Evolutionary conservation across 2,797 vertebrate genomes (phyloP).

Genomic region (Pseudocheirus occidentalis): DNA sequence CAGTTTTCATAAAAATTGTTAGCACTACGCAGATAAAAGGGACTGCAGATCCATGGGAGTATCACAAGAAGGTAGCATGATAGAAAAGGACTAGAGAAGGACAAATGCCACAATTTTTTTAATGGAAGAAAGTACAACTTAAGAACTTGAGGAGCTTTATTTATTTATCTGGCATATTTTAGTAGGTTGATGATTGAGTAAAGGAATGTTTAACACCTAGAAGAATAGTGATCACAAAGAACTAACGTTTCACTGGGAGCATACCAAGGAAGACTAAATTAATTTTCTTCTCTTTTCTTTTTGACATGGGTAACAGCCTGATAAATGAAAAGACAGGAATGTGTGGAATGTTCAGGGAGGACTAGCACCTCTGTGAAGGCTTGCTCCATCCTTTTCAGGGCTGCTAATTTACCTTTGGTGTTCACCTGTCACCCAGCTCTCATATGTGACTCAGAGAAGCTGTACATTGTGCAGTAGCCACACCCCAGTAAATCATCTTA

Average conservation of each 20-base stretch:
- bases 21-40: background rate
- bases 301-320: too few relatives aligned
- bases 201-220: background rate
- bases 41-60: background rate
- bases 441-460: background rate
- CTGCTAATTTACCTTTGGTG: background rate
- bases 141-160: background rate
- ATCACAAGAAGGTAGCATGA: background rate
- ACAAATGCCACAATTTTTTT: background rate
- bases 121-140: background rate
- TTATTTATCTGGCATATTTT: background rate
- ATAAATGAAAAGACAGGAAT: too few relatives aligned
- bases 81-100: background rate
- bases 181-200: background rate
- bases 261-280: background rate
- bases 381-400: background rate
- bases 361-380: too few relatives aligned
- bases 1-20: background rate
- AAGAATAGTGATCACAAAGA: background rate
- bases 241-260: background rate
- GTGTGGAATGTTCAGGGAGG: too few relatives aligned
- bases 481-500: background rate
- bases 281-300: background rate
- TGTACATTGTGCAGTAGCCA: background rate
- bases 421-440: background rate